phyloP scores from a whole-genome alignment of 1,140 invertebrate genomes.

The Phenacoccus solenopsis region DNA sequence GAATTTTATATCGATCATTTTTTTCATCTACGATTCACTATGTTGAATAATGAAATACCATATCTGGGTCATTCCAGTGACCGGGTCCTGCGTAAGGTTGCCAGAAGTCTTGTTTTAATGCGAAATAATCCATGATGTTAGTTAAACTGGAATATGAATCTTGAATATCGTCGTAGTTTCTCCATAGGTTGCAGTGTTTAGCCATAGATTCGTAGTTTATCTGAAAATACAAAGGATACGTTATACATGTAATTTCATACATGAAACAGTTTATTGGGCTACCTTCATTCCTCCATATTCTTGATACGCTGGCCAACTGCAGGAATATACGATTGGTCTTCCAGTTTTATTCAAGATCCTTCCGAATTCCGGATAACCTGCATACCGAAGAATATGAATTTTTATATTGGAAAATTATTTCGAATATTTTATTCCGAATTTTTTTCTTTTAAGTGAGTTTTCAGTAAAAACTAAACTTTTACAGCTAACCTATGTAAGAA shows the following conservation, averaged over 20 bases:
- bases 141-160: conserved; percentile 62
- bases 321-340: conserved; percentile 73
- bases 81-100: conserved; percentile 63
- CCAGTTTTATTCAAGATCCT: conserved; percentile 61
- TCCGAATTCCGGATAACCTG: conserved; percentile 62
- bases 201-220: conserved; percentile 55
- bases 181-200: conserved; percentile 71
- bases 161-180: conserved; percentile 78
- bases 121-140: conserved; percentile 66
- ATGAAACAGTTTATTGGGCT: conserved; percentile 25
- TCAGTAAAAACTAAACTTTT: too few relatives aligned
- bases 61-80: conserved; percentile 86
- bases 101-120: conserved; percentile 55
- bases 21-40: neutral
- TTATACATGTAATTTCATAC: neutral
- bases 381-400: too few relatives aligned
- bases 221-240: conserved; percentile 33
- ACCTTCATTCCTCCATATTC: conserved; percentile 38
- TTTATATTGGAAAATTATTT: too few relatives aligned
- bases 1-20: neutral
- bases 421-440: too few relatives aligned
- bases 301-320: conserved; percentile 78
- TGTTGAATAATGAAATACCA: conserved; percentile 41
- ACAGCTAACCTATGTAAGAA: too few relatives aligned
- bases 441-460: too few relatives aligned